Percentiles rank a stretch among this genome's conserved stretches.
Conservation (phyloP, 2,797 vertebrate genomes). For the Muscicapa comitata region DNA sequence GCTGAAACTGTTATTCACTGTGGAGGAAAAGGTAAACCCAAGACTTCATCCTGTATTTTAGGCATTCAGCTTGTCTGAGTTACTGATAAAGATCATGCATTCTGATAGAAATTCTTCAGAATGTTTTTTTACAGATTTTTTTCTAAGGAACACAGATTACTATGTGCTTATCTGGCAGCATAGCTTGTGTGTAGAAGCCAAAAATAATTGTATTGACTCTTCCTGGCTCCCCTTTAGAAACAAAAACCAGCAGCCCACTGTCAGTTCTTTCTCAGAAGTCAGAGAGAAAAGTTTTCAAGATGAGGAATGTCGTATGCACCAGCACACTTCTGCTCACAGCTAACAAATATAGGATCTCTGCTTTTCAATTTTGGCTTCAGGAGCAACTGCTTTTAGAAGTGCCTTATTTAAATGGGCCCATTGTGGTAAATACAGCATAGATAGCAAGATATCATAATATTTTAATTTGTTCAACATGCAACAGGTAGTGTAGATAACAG, state of each 20-base stretch:
- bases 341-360: neutral
- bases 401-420: neutral
- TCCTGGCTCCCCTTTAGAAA: neutral
- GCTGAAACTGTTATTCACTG: neutral
- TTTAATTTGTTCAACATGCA: slow-evolving; percentile 33
- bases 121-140: neutral
- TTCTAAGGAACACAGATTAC: neutral
- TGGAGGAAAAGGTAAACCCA: neutral
- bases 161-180: slow-evolving; percentile 28
- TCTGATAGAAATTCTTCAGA: neutral
- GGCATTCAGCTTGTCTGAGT: neutral
- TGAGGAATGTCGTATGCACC: neutral
- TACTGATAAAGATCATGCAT: neutral
- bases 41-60: neutral
- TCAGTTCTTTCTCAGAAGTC: slow-evolving; percentile 2
- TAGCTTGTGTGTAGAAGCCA: neutral
- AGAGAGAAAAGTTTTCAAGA: neutral
- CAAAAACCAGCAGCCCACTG: neutral
- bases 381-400: neutral
- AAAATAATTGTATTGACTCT: slow-evolving; percentile 18
- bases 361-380: neutral
- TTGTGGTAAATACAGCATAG: neutral
- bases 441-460: slow-evolving; percentile 15
- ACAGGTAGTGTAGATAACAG: neutral
- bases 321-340: neutral